Base-by-base conservation (phyloP, 2,888 invertebrate species). In the Yponomeuta malinellus region DNA sequence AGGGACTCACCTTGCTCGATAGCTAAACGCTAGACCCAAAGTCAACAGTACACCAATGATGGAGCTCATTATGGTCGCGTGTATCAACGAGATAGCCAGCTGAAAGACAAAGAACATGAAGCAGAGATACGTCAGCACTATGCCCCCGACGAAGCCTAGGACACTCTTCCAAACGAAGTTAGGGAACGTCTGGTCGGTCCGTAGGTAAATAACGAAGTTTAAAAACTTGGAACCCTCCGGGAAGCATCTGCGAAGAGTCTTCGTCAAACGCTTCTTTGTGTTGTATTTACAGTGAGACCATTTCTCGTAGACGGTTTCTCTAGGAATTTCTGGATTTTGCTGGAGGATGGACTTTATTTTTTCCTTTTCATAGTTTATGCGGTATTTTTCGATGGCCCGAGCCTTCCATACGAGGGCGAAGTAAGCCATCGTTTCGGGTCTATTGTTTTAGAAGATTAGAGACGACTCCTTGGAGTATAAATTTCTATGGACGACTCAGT, bases 61-160 rank as follows among this genome's bases (percentile, higher is more conserved):
- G 1, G 94, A 93, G 77, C 95, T 95, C 77, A 95, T 84, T 59
- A 94, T 81, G 0, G 94, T 95, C 0, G 95, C 94, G 33, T 93
- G 90, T 0, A 93, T 86, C 2, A 95, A 81, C 2, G 93, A 93
- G 78, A 95, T 93, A 70, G 94, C 93, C 69, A 95, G 78, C 81
- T 95, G 95, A 74, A 94, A 93, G 0, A 95, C 93, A 75, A 95
- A 93, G 79, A 95, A 95, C 81, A 94, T 89, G 78, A 95, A 95
- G 77, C 95, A 93, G 63, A 95, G 83, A 77, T 95, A 95, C 0
- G 95, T 95, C 68, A 95, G 81, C 12, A 94, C 74, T 68, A 95
- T 91, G 0, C 96, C 96, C 31, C 94, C 93, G 1, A 94, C 73
- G 75, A 96, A 95, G 1, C 96, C 96, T 15, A 94, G 76, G 0